Base-by-base conservation (phyloP, 2,888 invertebrate genomes). In the Toxonevra muliebris region DNA sequence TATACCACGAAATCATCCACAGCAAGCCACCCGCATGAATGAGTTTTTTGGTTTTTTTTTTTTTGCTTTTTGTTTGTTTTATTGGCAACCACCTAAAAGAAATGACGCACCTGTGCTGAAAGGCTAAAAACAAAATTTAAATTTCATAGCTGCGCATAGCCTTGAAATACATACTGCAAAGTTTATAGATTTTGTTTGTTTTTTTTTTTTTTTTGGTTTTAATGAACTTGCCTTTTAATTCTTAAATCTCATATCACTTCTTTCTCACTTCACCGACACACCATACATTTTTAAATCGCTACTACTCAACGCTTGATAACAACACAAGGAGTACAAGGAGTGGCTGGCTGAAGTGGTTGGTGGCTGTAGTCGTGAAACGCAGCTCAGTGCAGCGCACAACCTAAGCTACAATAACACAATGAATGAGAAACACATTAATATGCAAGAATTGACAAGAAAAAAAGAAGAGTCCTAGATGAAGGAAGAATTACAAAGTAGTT, bases 331-430 rank as follows among this genome's bases (percentile, higher is more conserved):
- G 53, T 62, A 42, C 53, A 30, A 30, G 30, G 20, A 20, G n/a
- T 62, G 43, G 17, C 43, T 45, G 54, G 55, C 55, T 40, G 48
- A 48, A 57, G 57, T 40, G 40, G 65, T 58, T 58, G 62, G 19
- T 67, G 67, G 54, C 64, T 67, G 65, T 63, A 68, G 64, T 69
- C 68, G 65, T 63, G 71, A 69, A 65, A 69, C 67, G 71, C 62
- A 66, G 68, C 68, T 60, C 30, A 30, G 66, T 65, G 65, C 48
- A 60, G 59, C 55, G 55, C 76, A 75, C 76, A 76, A 78, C 78
- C 78, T 78, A 78, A 77, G 78, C 78, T 97, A 97, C 95, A 96
- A 80, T 55, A 85, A 84, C 73, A 74, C 75, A 76, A 79, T 66
- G 75, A 76, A 77, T 55, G 40, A 59, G 45, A 64, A 65, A 65